A percentile compares a stretch with the other conserved stretches of the same genome.
Evolutionary conservation across 2,797 vertebrate genomes (phyloP).

Genomic region (Tachyglossus aculeatus): DNA sequence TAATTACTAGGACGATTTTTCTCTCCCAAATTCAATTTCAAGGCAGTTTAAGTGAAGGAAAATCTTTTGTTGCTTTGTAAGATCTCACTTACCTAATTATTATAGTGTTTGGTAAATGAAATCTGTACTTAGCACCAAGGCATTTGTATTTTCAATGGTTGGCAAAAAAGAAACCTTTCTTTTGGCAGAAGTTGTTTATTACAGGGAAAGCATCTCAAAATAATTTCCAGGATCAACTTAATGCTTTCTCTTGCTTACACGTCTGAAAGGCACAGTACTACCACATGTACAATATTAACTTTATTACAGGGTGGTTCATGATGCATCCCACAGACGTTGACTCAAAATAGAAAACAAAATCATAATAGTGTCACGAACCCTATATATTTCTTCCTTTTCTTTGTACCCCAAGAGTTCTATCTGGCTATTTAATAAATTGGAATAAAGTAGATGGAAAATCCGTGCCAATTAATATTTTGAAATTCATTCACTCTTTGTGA

Average conservation of each 20-base stretch:
- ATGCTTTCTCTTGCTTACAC: conserved; percentile 11
- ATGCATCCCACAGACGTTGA: neutral
- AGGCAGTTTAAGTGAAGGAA: conserved; percentile 14
- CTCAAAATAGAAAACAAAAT: conserved; percentile 1
- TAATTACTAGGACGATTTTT: conserved; percentile 29
- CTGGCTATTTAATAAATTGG: neutral
- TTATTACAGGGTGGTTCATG: conserved; percentile 8
- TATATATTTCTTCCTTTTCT: neutral
- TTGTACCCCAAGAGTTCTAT: neutral
- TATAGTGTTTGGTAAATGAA: neutral
- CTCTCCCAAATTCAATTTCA: neutral
- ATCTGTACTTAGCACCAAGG: conserved; percentile 1
- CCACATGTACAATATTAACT: conserved; percentile 19
- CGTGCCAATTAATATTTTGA: too few relatives aligned
- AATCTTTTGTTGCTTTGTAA: neutral
- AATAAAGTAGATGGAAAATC: neutral
- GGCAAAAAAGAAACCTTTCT: neutral
- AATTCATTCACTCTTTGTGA: too few relatives aligned
- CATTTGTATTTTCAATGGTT: neutral
- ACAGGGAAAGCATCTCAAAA: neutral
- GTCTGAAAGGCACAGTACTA: conserved; percentile 2
- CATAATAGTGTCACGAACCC: conserved; percentile 15
- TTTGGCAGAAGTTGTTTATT: conserved; percentile 3
- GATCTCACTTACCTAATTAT: neutral
- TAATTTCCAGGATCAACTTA: conserved; percentile 7